Base-by-base conservation (phyloP, 2,888 invertebrate genomes). In the Hirtodrosophila duncani region DNA sequence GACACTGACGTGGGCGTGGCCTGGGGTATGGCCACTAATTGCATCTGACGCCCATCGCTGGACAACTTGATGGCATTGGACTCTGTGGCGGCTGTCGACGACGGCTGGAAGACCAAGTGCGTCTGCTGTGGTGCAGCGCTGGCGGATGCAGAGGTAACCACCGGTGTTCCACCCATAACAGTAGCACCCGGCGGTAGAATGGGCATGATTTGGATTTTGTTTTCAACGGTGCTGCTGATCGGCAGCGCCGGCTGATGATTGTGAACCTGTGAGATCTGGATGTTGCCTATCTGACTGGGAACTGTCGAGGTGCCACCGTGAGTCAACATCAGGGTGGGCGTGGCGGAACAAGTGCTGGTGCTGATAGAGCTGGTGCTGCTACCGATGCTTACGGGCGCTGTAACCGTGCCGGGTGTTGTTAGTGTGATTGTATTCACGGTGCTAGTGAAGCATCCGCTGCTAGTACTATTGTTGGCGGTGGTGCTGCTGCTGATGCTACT, bases 151-250 rank as follows among this genome's bases (percentile, higher is more conserved):
- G 29, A 53, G 56, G 17, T 38, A 44, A 3, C 14, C 14, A 52
- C 29, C 2, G 74, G 57, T 13, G 80, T 17, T 11, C 80, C 71
- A 6, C 82, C 78, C 68, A 80, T 74, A 2, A 75, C 72, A 21
- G 83, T 83, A 21, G 77, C 72, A 31, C 75, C 81, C 11, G 81
- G 80, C 4, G 80, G 65, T 23, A 84, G 50, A 56, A 88, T 85
- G 31, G 88, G 84, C 87, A 88, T 87, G 21, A 87, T 87, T 71
- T 87, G 87, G 30, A 87, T 87, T 69, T 87, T 87, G 43, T 87
- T 87, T 55, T 87, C 87, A 2, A 87, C 86, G n/a, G 84, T 53
- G 33, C 81, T 85, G 61, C 77, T 83, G 50, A 82, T 65, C 6
- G 85, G 78, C 45, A 83, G 26, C 3, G 75, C 42, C 4, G 81